phyloP scores from a whole-genome alignment of 2,797 vertebrate genomes.

The Champsocephalus gunnari region DNA sequence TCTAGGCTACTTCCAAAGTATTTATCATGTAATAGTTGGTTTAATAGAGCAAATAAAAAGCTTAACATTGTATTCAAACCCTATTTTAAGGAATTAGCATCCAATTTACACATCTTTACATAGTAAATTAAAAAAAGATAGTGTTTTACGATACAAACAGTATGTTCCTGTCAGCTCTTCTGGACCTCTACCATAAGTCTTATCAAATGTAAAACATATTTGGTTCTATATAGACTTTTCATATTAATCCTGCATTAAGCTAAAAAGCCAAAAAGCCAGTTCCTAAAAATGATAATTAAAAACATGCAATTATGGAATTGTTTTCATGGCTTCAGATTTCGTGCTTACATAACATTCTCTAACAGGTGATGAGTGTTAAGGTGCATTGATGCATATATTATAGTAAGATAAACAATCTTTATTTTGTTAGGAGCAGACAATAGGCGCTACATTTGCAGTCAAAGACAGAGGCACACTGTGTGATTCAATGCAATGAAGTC shows the following conservation, averaged over 20 bases:
- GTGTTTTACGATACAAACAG: not conserved
- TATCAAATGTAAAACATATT: not conserved
- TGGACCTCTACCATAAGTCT: not conserved
- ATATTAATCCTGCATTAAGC: not conserved
- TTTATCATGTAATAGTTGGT: too few relatives aligned
- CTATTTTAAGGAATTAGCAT: too few relatives aligned
- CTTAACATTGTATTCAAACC: too few relatives aligned
- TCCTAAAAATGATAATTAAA: not conserved
- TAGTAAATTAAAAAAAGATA: too few relatives aligned
- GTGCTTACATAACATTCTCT: slow-evolving; percentile 17
- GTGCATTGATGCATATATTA: slow-evolving; percentile 64
- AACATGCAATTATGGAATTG: not conserved
- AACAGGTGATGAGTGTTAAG: slow-evolving; percentile 51
- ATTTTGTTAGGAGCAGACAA: slow-evolving; percentile 1
- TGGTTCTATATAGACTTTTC: not conserved
- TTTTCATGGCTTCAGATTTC: slow-evolving; percentile 1
- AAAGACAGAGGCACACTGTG: not conserved
- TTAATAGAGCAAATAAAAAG: too few relatives aligned
- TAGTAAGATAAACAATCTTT: slow-evolving; percentile 25
- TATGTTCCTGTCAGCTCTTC: not conserved
- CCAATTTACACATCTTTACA: too few relatives aligned
- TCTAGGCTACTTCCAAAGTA: not conserved
- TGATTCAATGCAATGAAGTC: slow-evolving; percentile 22
- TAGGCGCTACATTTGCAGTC: not conserved
- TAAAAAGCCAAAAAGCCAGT: too few relatives aligned